Percentiles rank a stretch among this genome's conserved stretches.
Evolutionary conservation across 1,140 invertebrate species (phyloP).

Genomic region (Pseudoatta argentina): DNA sequence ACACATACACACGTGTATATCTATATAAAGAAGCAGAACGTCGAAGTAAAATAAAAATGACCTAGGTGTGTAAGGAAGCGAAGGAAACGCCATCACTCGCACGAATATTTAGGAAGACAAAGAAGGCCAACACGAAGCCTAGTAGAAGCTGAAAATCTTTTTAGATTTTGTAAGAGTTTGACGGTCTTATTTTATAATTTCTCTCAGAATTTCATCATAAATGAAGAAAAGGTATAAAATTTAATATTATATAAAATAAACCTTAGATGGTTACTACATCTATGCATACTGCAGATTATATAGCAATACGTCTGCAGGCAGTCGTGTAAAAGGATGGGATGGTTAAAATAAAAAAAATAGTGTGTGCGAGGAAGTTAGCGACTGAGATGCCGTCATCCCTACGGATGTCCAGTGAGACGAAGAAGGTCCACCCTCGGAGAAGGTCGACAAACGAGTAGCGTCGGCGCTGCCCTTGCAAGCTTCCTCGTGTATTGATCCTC

Average conservation of each 20-base stretch:
- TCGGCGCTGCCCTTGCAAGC: slow-evolving; percentile 84
- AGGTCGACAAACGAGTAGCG: slow-evolving; percentile 83
- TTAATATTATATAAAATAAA: neutral
- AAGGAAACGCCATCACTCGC: neutral
- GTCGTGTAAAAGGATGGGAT: neutral
- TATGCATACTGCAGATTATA: neutral
- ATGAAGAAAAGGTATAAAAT: neutral
- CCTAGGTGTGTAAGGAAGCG: neutral
- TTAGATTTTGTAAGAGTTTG: neutral
- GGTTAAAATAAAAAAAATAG: neutral
- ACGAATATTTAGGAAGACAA: neutral
- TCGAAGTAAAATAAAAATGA: neutral
- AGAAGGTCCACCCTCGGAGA: slow-evolving; percentile 77
- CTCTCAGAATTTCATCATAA: neutral
- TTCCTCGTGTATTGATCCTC: slow-evolving; percentile 86
- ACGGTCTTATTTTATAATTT: neutral
- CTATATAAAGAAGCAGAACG: neutral
- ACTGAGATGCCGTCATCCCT: slow-evolving; percentile 40
- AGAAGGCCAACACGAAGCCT: neutral
- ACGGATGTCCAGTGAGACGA: slow-evolving; percentile 65
- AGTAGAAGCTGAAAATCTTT: neutral
- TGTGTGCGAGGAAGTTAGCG: neutral
- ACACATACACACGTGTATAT: too few species aligned
- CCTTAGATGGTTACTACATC: neutral
- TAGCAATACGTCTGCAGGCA: neutral